Conservation (phyloP, 2,113 vertebrate species). For the Archilochus colubris region DNA sequence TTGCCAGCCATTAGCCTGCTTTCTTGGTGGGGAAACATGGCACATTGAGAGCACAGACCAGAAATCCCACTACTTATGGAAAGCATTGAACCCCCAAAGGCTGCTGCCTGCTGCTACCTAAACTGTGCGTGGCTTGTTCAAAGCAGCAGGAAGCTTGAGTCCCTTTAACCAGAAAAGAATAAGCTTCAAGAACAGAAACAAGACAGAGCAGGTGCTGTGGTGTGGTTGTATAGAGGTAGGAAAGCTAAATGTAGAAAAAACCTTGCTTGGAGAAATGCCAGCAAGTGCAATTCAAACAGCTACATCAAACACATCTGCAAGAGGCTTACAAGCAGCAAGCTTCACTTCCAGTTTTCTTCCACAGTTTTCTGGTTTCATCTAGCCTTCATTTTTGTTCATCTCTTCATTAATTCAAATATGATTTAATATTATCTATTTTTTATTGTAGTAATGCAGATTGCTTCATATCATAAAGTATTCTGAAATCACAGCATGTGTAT, state of each 20-base stretch:
- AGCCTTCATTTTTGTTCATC: neutral
- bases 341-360: neutral
- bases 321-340: neutral
- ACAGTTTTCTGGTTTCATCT: neutral
- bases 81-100: neutral
- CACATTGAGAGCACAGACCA: neutral
- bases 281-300: neutral
- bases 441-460: neutral
- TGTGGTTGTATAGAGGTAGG: neutral
- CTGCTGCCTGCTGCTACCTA: neutral
- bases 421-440: neutral
- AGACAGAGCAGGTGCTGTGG: neutral
- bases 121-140: neutral
- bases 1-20: neutral
- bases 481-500: neutral
- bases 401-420: neutral
- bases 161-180: neutral
- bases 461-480: neutral
- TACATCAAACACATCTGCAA: neutral
- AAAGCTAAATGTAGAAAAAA: neutral
- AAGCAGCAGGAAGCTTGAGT: neutral
- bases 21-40: neutral
- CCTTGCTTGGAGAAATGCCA: neutral
- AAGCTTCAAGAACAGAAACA: neutral
- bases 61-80: accelerated